These are phyloP conservation scores for Rhadina sibilatrix DNA, from an alignment of 2,113 vertebrate species.

Conservation along the genomic window DNA sequence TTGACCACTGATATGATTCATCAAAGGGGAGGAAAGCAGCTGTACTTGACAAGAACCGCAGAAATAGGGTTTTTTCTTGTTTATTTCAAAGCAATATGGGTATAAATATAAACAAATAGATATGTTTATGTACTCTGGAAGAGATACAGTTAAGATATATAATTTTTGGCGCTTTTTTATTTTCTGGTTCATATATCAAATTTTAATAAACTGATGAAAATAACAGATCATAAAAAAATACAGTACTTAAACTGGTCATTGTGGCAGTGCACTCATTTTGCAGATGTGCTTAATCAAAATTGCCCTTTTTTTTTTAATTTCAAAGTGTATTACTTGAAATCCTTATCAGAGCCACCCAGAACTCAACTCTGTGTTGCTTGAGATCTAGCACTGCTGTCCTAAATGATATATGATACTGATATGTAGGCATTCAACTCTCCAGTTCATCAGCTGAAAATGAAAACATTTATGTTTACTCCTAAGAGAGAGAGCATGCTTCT, in stretches of 20 bases:
- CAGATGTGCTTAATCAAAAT: neutral
- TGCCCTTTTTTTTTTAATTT: neutral
- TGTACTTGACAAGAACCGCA: neutral
- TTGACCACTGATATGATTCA: neutral
- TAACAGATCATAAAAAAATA: neutral
- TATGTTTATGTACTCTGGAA: neutral
- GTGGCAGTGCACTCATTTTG: neutral
- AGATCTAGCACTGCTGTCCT: neutral
- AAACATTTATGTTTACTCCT: neutral
- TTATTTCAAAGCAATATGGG: neutral
- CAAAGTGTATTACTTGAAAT: neutral
- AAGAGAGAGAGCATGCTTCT: neutral
- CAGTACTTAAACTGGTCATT: neutral
- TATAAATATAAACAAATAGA: neutral
- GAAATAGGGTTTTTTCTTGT: neutral
- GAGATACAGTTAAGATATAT: neutral
- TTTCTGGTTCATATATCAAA: neutral
- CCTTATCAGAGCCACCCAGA: neutral
- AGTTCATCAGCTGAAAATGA: neutral
- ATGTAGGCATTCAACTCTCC: neutral
- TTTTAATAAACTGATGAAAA: neutral
- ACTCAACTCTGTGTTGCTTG: neutral
- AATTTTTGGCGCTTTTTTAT: neutral
- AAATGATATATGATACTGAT: neutral
- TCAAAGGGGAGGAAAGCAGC: rapidly evolving